Base-by-base conservation (phyloP, 2,888 invertebrate genomes). In the Entomobrya multifasciata region DNA sequence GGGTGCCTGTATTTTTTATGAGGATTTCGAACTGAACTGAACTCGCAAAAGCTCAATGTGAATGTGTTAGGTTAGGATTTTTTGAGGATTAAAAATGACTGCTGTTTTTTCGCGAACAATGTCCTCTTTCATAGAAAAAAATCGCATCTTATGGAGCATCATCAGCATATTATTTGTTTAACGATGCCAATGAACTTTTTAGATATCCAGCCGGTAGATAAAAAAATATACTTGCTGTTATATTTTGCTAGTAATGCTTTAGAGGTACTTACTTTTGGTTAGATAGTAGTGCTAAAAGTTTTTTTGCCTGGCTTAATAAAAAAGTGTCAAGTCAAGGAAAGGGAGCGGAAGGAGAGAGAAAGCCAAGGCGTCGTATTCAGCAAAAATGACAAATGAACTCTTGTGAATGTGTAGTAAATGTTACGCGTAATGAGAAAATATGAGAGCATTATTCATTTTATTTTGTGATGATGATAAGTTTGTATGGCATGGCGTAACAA, bases 131-230 rank as follows among this genome's bases (percentile, higher is more conserved):
- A 30, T 22, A 55, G 5, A 6, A 22, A 17, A 6, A 20, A 4
- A 5, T 55, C 1, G 8, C 55, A n/a, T 55, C 22, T 17, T 55
- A 36, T 8, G 8, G 8, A 36, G 36, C 36, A 8, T 55, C 22
- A 60, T 60, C 60, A 11, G 15, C 60, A 60, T 60, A 13, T 22
- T 17, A 20, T 60, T 6, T 3, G 25, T 1, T 67, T 70, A 55
- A 41, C 30, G 81, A 44, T 70, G 81, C 57, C 81, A 81, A 81
- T 81, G 81, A 81, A 81, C 81, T 72, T 72, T 72, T 49, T 20
- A 25, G 5, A 36, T 4, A 10, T 62, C 70, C 70, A 70, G 72
- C 10, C 1, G 20, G 17, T n/a, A 36, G 36, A 36, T n/a, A n/a
- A n/a, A n/a, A n/a, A n/a, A n/a, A n/a, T n/a, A n/a, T n/a, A n/a